These are phyloP conservation scores for Megatriorchis doriae DNA, from an alignment of 2,113 vertebrate genomes.

Conservation along the genomic window DNA sequence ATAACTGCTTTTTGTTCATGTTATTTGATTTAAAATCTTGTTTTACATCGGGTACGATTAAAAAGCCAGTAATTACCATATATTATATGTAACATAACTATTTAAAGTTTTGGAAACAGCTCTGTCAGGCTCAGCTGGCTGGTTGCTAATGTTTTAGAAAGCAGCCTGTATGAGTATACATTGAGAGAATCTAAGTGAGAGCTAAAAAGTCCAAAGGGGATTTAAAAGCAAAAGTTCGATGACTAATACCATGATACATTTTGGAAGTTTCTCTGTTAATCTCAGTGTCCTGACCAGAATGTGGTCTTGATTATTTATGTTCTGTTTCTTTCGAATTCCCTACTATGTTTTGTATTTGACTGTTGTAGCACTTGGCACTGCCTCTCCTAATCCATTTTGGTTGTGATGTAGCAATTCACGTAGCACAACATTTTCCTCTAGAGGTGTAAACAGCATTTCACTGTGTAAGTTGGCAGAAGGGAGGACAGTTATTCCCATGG, in stretches of 20 bases:
- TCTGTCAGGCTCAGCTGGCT: neutral
- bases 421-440: neutral
- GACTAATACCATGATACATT: neutral
- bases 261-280: neutral
- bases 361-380: neutral
- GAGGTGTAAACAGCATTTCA: slow-evolving; percentile 29
- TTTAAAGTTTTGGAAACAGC: neutral
- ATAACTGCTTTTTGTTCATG: neutral
- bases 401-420: neutral
- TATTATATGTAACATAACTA: neutral
- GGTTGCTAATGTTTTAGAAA: neutral
- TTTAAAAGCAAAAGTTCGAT: neutral
- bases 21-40: neutral
- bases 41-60: neutral
- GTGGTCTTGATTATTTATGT: neutral
- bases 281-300: neutral
- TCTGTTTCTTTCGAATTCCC: neutral
- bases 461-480: neutral
- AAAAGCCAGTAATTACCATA: neutral
- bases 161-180: neutral
- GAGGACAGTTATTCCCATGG: neutral
- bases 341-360: neutral
- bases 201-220: neutral
- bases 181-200: neutral
- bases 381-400: neutral